Evolutionary conservation across 2,797 vertebrate species (phyloP).

Genomic region (Scleropages formosus): DNA sequence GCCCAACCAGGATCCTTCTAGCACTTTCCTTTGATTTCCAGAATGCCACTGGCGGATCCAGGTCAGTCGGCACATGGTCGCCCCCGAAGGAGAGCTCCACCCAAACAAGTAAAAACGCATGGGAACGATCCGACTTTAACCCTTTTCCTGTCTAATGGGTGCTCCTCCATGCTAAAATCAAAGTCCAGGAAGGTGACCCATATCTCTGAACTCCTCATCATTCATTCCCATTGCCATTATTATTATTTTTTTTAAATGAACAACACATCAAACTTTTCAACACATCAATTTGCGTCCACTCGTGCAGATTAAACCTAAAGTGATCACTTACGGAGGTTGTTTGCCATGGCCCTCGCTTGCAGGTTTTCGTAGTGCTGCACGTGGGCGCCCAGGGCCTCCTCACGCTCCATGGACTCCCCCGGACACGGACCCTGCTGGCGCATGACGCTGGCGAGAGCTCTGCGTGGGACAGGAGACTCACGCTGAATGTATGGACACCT

Average conservation of each 20-base stretch:
- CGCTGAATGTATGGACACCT: neutral
- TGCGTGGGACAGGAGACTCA: conserved; percentile 52
- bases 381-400: conserved; percentile 78
- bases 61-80: neutral
- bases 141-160: too few relatives aligned
- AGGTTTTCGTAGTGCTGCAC: conserved; percentile 92
- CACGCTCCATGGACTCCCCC: conserved; percentile 79
- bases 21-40: conserved; percentile 2
- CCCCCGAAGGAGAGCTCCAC: neutral
- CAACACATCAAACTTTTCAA: too few relatives aligned
- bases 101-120: neutral
- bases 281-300: neutral
- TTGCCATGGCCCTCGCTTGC: conserved; percentile 76
- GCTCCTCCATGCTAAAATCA: too few relatives aligned
- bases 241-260: too few relatives aligned
- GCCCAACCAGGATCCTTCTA: neutral
- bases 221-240: neutral
- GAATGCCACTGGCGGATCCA: neutral
- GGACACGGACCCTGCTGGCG: conserved; percentile 82
- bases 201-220: neutral
- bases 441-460: conserved; percentile 92
- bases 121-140: too few relatives aligned
- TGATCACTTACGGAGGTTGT: conserved; percentile 86
- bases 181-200: neutral
- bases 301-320: neutral